Conservation (phyloP, 1,140 invertebrate genomes). For the Caenorhabditis briggsae region DNA sequence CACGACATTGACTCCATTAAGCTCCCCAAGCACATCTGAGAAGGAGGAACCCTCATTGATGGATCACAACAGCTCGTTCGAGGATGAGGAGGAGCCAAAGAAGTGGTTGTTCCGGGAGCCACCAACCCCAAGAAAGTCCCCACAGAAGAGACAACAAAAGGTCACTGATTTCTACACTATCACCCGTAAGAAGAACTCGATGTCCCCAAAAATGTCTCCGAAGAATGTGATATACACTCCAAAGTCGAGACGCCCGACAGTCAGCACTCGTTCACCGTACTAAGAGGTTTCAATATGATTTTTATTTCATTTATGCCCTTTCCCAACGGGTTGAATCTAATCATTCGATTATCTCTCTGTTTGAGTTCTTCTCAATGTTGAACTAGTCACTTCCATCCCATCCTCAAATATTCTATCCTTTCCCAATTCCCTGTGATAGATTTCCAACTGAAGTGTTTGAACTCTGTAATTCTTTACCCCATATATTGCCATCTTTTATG, state of each 20-base stretch:
- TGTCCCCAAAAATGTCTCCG: conserved; percentile 4
- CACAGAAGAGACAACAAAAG: conserved; percentile 2
- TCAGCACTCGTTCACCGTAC: conserved; percentile 31
- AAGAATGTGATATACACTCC: conserved; percentile 21
- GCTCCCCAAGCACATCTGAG: conserved; percentile 18
- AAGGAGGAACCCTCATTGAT: conserved; percentile 17
- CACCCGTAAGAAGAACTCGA: conserved; percentile 3
- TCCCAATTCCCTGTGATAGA: conserved; percentile 18
- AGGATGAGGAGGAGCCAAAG: conserved; percentile 36
- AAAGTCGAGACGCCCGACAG: conserved; percentile 8
- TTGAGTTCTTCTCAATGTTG: conserved; percentile 17
- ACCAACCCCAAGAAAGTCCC: conserved; percentile 21
- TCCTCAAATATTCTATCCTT: background rate
- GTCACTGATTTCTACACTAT: background rate
- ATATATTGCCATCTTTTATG: background rate
- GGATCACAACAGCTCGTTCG: conserved; percentile 33
- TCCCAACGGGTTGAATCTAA: conserved; percentile 42
- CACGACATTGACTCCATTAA: conserved; percentile 42
- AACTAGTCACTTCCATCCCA: conserved; percentile 32
- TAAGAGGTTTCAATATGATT: conserved; percentile 7
- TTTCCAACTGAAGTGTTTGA: background rate
- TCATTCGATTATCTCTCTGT: conserved; percentile 49
- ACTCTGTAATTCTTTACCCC: background rate
- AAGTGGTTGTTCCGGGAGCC: conserved; percentile 24
- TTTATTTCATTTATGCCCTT: background rate